Percentiles rank a stretch among this genome's conserved stretches.
Conservation (phyloP, 2,888 invertebrate genomes). For the Netelia virgata region DNA sequence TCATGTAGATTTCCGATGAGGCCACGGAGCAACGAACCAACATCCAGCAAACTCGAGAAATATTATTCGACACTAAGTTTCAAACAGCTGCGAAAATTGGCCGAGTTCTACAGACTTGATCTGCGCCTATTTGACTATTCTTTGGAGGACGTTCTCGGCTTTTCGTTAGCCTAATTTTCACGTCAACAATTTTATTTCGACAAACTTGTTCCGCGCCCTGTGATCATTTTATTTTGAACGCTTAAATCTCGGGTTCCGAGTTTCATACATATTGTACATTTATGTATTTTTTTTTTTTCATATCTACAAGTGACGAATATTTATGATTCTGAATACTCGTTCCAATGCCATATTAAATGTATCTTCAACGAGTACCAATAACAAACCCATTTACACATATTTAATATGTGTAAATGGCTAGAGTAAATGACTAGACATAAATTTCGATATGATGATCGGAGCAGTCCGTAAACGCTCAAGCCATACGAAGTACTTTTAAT, state of each 20-base stretch:
- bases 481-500: not conserved
- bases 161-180: slow-evolving; percentile 88
- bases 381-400: slow-evolving; percentile 16
- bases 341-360: slow-evolving; percentile 42
- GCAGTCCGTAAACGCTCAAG: not conserved
- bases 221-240: slow-evolving; percentile 48
- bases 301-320: slow-evolving; percentile 28
- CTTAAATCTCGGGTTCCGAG: slow-evolving; percentile 12
- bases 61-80: slow-evolving; percentile 91
- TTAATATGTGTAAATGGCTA: too few relatives aligned
- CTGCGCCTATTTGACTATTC: slow-evolving; percentile 94
- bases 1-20: slow-evolving; percentile 80
- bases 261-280: not conserved
- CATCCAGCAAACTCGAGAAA: slow-evolving; percentile 89
- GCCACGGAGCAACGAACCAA: slow-evolving; percentile 89
- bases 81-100: slow-evolving; percentile 90
- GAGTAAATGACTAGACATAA: not conserved
- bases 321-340: slow-evolving; percentile 23
- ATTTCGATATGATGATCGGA: not conserved
- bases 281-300: slow-evolving; percentile 3
- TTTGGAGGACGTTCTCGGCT: slow-evolving; percentile 91
- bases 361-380: slow-evolving; percentile 30
- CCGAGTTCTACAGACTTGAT: slow-evolving; percentile 92
- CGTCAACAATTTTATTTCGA: not conserved
- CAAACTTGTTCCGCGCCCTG: slow-evolving; percentile 36